These are phyloP conservation scores for Apodemus sylvaticus DNA, from an alignment of 2,113 vertebrate species.

Conservation along the genomic window DNA sequence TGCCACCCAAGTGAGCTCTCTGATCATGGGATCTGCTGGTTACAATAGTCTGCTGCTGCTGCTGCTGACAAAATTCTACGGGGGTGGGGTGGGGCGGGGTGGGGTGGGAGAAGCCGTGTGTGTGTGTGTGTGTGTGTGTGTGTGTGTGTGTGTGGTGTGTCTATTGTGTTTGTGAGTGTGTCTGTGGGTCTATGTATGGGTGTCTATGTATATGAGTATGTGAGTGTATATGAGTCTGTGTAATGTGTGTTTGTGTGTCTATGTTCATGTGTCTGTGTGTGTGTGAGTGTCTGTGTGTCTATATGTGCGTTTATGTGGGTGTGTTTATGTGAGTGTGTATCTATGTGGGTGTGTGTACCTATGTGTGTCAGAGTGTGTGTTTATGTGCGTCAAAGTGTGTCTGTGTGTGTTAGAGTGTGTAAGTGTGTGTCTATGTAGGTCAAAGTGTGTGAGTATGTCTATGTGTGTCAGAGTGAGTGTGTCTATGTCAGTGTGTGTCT, in stretches of 20 bases:
- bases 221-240: fast-evolving
- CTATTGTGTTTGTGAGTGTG: not conserved
- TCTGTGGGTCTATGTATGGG: not conserved
- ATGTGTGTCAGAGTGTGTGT: not conserved
- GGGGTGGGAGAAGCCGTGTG: not conserved
- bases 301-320: no score
- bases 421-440: not conserved
- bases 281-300: no score
- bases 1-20: not conserved
- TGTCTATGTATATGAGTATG: no score
- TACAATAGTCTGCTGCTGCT: fast-evolving
- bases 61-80: not conserved
- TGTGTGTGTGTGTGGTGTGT: no score
- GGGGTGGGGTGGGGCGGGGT: no score
- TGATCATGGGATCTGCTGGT: not conserved
- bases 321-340: no score
- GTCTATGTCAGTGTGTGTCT: no score
- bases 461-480: no score
- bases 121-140: not conserved
- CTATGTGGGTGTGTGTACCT: no score
- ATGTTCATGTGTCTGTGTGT: no score
- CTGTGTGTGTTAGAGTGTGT: not conserved
- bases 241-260: not conserved
- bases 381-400: not conserved
- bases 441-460: no score